Evolutionary conservation across 2,797 vertebrate genomes (phyloP).

Genomic region (Hyperoplus immaculatus): DNA sequence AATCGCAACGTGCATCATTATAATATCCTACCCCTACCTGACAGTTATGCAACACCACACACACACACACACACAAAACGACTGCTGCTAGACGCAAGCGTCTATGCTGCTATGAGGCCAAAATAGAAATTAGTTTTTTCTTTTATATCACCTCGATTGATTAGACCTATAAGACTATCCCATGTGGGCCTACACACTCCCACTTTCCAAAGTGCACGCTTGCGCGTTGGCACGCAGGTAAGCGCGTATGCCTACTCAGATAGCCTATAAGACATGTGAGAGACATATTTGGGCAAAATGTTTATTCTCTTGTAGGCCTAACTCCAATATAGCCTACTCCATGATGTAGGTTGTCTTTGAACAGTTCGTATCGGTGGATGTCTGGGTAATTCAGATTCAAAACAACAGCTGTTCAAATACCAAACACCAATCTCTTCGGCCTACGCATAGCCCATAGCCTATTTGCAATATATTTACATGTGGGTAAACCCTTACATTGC

Average conservation of each 20-base stretch:
- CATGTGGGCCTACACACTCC: background rate
- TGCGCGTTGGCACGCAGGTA: constrained; percentile 2
- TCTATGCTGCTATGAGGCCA: constrained; percentile 12
- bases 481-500: background rate
- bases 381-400: background rate
- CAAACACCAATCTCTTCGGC: background rate
- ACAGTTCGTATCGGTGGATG: background rate
- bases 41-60: constrained; percentile 78
- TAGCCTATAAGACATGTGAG: background rate
- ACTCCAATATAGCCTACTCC: background rate
- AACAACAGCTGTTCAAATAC: too few relatives aligned
- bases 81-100: constrained; percentile 24
- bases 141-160: background rate
- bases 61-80: constrained; percentile 8
- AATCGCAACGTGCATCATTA: constrained; percentile 80
- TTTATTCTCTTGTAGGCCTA: background rate
- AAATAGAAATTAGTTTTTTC: background rate
- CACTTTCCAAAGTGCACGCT: constrained; percentile 7
- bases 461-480: background rate
- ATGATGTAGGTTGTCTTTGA: background rate
- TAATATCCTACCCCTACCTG: constrained; percentile 83
- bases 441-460: background rate
- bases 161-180: background rate
- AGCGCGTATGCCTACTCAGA: background rate
- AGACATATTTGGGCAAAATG: constrained; percentile 22